Base-by-base conservation (phyloP, 1,140 invertebrate species). In the Drosophila nigromelanica region DNA sequence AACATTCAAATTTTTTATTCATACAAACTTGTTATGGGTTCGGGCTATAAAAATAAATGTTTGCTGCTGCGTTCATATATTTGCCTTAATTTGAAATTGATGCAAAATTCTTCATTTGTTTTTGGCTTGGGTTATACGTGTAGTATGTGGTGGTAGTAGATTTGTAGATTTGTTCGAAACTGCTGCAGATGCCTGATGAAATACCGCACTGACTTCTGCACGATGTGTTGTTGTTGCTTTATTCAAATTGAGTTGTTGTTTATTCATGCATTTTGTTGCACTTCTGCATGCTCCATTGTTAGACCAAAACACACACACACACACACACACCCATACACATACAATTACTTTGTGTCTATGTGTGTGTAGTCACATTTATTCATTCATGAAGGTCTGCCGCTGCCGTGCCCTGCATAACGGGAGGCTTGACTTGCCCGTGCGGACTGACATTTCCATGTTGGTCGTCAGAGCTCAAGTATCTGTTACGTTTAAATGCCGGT, bases 191-290 rank as follows among this genome's bases (percentile, higher is more conserved):
- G 45, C 62, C 54, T 59, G 51, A 67, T 72, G 50, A 59, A 72
- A 72, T 72, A 67, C 63, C 62, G 54, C 24, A 33, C 42, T 40
- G 60, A 40, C 35, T 71, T 58, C 52, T 51, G 51, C 35, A 43
- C 47, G 35, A 54, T n/a, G 54, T 77, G 48, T 52, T 81, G 70
- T 80, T 86, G 67, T 87, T 87, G 82, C 75, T 73, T 73, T 76
- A 89, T 87, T 87, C 75, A 87, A 87, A 87, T 87, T 78, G 82
- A 87, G 82, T 82, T 89, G 75, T 87, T 89, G 82, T 78, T 86
- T 87, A 87, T 87, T 87, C 82, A 87, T 89, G 82, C 82, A 87
- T 87, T 89, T 73, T 87, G 82, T 82, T 87, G 83, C 82, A 87
- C 80, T 81, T 63, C 82, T 74, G 61, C 50, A 67, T 54, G 68